Base-by-base conservation (phyloP, 2,888 invertebrate species). In the Pomacea canaliculata region DNA sequence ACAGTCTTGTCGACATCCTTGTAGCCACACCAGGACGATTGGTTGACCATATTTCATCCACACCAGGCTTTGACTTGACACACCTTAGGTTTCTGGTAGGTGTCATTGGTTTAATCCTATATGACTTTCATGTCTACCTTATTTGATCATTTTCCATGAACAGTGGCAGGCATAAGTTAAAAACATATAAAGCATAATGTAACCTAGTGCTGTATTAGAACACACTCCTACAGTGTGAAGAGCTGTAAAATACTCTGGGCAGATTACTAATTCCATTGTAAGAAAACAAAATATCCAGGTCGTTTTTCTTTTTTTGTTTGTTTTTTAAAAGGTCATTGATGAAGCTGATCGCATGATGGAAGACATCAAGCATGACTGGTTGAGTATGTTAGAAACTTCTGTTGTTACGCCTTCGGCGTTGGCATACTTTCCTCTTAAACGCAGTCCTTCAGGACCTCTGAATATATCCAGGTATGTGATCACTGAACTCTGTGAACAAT, bases 291-390 rank as follows among this genome's bases (percentile, higher is more conserved):
- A 37, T 37, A 37, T 5, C 3, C 37, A 37, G 37, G 37, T 37
- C 5, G 37, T 37, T 3, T 63, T 63, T n/a, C 46, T 63, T 72
- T 46, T 16, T 49, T 23, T 23, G 23, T 23, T 23, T 23, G 23
- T 23, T 23, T 23, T 23, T 23, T 23, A 23, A 27, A 73, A 92
- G 89, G 91, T 99, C 0, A 95, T 99, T 77, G 99, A 99, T 91
- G 99, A 99, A 92, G 99, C 99, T 10, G 99, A 99, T 92, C 93
- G 97, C 83, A 95, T 98, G 83, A 94, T 97, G 92, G 96, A 97
- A 85, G 95, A 96, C 87, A 94, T 96, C 70, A 96, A 97, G 90
- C 95, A 96, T 89, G 96, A 97, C 89, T 98, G 97, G 97, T 92
- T 97, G 8, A 94, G 94, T 85, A 94, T 96, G 88, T 92, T 97